phyloP scores from a whole-genome alignment of 1,140 invertebrate genomes.

The Drosophila azteca region DNA sequence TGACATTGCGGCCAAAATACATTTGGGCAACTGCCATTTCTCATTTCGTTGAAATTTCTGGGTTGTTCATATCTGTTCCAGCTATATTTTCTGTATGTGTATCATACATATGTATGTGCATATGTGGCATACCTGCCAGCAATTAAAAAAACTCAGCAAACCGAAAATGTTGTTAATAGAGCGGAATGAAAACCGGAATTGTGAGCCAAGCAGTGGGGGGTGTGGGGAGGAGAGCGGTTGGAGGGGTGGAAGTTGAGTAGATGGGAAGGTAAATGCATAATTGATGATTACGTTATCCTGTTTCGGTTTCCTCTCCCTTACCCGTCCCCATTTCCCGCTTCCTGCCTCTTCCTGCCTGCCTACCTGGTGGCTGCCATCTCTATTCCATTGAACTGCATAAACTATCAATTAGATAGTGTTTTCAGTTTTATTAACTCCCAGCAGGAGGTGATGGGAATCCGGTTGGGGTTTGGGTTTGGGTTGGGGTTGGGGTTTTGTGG shows the following conservation, averaged over 20 bases:
- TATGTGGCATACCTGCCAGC: neutral
- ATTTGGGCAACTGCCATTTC: no score
- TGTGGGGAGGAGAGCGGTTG: no score
- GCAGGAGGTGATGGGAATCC: slow-evolving; percentile 10
- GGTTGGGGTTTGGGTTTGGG: neutral
- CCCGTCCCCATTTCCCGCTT: no score
- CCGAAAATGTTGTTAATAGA: slow-evolving; percentile 25
- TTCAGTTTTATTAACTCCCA: slow-evolving; percentile 30
- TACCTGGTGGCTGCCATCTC: no score
- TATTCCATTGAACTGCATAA: neutral
- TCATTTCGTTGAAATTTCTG: no score
- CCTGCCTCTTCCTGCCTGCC: no score
- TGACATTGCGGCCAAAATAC: no score
- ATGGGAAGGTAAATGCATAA: slow-evolving; percentile 27
- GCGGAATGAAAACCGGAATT: slow-evolving; percentile 9
- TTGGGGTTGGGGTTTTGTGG: neutral
- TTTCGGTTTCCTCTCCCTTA: neutral
- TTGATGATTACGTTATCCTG: slow-evolving; percentile 32
- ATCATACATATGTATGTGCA: no score
- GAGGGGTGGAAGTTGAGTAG: neutral
- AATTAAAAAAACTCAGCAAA: slow-evolving; percentile 7
- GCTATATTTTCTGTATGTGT: no score
- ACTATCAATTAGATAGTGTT: slow-evolving; percentile 39
- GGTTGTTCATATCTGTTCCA: no score
- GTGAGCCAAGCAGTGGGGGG: neutral